Evolutionary conservation across 2,888 invertebrate genomes (phyloP).

Genomic region (Tenthredo amoena): DNA sequence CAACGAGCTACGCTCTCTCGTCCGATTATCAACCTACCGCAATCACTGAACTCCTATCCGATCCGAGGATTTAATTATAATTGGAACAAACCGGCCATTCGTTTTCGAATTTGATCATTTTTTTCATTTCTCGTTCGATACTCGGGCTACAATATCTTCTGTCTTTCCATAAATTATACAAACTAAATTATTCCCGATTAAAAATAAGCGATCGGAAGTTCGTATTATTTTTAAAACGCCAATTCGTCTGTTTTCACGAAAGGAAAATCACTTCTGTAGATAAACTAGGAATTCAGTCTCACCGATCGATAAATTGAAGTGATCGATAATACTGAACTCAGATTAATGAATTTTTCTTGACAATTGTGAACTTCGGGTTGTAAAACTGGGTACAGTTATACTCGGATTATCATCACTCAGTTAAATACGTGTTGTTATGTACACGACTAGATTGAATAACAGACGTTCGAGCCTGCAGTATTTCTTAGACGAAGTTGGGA

Average conservation of each 20-base stretch:
- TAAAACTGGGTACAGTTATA: no score
- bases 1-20: conserved; percentile 1
- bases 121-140: neutral
- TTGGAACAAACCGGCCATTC: neutral
- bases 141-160: neutral
- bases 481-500: neutral
- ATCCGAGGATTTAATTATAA: neutral
- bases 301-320: neutral
- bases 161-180: neutral
- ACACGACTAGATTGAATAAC: neutral
- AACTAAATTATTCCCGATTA: neutral
- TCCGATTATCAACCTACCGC: conserved; percentile 10
- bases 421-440: no score
- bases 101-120: neutral
- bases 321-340: neutral
- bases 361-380: no score
- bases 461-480: neutral
- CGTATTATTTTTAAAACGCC: no score
- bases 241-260: no score
- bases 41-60: neutral
- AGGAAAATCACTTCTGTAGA: neutral
- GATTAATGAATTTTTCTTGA: no score
- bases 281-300: neutral
- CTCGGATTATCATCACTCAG: no score
- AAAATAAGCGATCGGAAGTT: neutral